Percentiles rank a stretch among this genome's conserved stretches.
Evolutionary conservation across 2,113 vertebrate genomes (phyloP).

Genomic region (Neodontobutis hainanensis): DNA sequence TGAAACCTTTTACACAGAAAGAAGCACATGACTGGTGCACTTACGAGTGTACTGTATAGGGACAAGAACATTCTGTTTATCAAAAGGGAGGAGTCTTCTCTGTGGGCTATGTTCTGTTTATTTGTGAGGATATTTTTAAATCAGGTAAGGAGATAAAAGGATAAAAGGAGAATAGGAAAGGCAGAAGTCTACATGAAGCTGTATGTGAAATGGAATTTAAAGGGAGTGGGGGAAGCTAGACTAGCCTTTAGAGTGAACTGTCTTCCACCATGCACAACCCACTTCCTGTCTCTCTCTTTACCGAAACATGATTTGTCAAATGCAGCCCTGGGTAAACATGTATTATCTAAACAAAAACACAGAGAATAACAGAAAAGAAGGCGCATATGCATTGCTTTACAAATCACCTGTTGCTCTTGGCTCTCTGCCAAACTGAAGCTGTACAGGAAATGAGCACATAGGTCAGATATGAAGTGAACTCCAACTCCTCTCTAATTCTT

Average conservation of each 20-base stretch:
- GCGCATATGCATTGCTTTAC: slow-evolving; percentile 23
- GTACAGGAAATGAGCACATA: slow-evolving; percentile 87
- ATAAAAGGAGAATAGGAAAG: background rate
- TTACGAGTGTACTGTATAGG: background rate
- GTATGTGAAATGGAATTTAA: slow-evolving; percentile 48
- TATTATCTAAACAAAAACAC: slow-evolving; percentile 21
- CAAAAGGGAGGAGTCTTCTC: slow-evolving; percentile 43
- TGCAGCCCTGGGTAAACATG: slow-evolving; percentile 30
- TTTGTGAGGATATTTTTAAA: too few species aligned
- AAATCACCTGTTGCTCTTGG: slow-evolving; percentile 96
- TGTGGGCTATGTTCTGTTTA: slow-evolving; percentile 40
- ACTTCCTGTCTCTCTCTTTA: slow-evolving; percentile 84
- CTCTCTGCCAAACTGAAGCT: slow-evolving; percentile 79
- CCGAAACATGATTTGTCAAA: slow-evolving; percentile 42
- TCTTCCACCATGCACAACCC: slow-evolving; percentile 77
- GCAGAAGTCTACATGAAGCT: slow-evolving; percentile 4
- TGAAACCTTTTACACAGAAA: slow-evolving; percentile 32
- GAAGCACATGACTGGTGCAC: slow-evolving; percentile 13
- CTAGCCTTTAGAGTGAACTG: slow-evolving; percentile 79
- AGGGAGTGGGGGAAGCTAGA: slow-evolving; percentile 79
- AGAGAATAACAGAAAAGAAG: slow-evolving; percentile 17
- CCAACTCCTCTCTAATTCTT: slow-evolving; percentile 68
- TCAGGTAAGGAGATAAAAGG: slow-evolving; percentile 22
- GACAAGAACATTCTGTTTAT: slow-evolving; percentile 58
- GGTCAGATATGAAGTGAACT: slow-evolving; percentile 85